These are phyloP conservation scores for Andrena flavipes DNA, from an alignment of 2,888 invertebrate species.

Conservation along the genomic window DNA sequence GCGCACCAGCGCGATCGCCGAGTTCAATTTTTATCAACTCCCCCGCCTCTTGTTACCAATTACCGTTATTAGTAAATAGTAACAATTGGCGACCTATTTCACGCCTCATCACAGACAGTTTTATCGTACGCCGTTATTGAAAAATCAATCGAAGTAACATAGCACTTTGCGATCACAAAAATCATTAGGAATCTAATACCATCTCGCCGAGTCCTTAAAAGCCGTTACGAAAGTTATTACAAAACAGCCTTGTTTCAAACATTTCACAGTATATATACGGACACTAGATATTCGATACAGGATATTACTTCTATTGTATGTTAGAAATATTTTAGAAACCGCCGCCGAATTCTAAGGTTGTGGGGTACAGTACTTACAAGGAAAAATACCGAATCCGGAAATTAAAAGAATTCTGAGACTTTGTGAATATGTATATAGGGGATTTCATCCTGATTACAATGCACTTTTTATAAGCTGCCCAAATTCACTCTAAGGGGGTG, in stretches of 20 bases:
- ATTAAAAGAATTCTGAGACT: too few relatives aligned
- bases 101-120: conserved; percentile 42
- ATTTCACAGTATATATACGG: not conserved
- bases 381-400: too few relatives aligned
- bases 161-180: conserved; percentile 31
- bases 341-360: too few relatives aligned
- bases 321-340: too few relatives aligned
- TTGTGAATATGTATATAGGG: too few relatives aligned
- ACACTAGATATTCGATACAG: not conserved
- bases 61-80: not conserved
- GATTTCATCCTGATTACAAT: too few relatives aligned
- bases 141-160: conserved; percentile 44
- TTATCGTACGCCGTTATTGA: not conserved
- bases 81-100: conserved; percentile 10
- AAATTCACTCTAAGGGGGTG: too few relatives aligned
- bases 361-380: too few relatives aligned
- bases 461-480: too few relatives aligned
- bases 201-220: conserved; percentile 19
- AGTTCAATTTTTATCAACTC: not conserved
- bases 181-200: conserved; percentile 2
- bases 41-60: not conserved
- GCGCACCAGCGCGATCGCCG: not conserved
- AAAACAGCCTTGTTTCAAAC: conserved; percentile 31
- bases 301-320: not conserved
- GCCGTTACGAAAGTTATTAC: conserved; percentile 33